Evolutionary conservation across 2,113 vertebrate genomes (phyloP), one percentile per base, ranked within the genome.

Genomic region (Speoplatyrhinus poulsoni): DNA sequence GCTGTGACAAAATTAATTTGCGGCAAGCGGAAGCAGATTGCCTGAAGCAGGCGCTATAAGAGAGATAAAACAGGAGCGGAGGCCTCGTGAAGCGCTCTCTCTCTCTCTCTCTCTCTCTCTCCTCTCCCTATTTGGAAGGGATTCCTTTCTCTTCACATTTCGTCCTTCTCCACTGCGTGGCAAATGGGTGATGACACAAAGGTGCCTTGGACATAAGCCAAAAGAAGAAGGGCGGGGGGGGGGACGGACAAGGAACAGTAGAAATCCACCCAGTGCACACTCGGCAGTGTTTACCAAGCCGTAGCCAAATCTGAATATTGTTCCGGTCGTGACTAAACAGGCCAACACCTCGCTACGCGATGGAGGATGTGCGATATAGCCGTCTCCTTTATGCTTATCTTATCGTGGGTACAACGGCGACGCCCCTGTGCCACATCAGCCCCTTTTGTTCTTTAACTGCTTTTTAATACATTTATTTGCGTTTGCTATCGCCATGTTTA

Each of bases 1-100:
- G 92, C 94, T 92, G 92, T 96, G 96, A 97, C 96, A 98, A 98
- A 96, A 98, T 95, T 97, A 93, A 98, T 98, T 97, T 95, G 92
- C 93, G 90, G 87, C 72, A 82, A 70, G 80, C 77, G 86, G 91
- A 91, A 95, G 90, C 93, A 95, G 95, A 97, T 93, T 96, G 95
- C 94, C 94, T 93, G 90, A 92, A 96, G 95, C 95, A 95, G 95
- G 95, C 95, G 95, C 93, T 95, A 92, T 90, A 93, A 94, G 93
- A 93, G 92, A 93, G 94, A 94, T 93, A 95, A 94, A 95, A 94
- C 92, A 92, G 95, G 95, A 83, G 82, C 90, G 70, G 77, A 75
- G 81, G 76, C 80, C 82, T 75, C 69, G 84, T 78, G 83, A 93
- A 59, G 56, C 90, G 72, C 48, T 62, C 75, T 54, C 79, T 58